Evolutionary conservation across 1,140 invertebrate species (phyloP), one percentile per base, ranked within the genome.

Genomic region (Adoxophyes honmai): DNA sequence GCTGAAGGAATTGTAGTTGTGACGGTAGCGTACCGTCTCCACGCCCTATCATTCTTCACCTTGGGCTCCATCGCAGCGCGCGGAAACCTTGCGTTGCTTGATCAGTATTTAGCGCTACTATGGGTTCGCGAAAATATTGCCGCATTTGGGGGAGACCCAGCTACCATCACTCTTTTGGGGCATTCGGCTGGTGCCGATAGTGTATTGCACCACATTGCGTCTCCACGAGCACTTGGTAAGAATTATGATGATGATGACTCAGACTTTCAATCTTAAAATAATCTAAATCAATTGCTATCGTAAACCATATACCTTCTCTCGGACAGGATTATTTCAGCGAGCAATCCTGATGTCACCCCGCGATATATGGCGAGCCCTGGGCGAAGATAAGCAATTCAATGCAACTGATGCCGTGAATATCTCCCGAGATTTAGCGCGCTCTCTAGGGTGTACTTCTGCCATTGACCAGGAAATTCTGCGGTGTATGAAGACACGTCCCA

Each of bases 121-220:
- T 96, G 95, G 95, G 84, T 95, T 1, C 83, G 91, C 51, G 89
- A 92, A 54, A 94, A 96, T 78, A 94, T 95, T 36, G 81, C 81
- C 11, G 83, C 90, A 11, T 96, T 96, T 70, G 94, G 94, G 1
- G 95, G 95, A 4, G 93, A 96, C 84, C 89, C 91, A 0, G 81
- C 90, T 9, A 85, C 90, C 33, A 88, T 96, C 0, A 96, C 95
- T 0, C 72, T 96, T 1, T 87, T 94, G 52, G 95, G 95, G 1
- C 92, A 95, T 78, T 91, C 91, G 0, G 90, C 92, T 4, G 93
- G 93, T 0, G 92, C 92, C 14, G 90, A 91, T n/a, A 91, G 90
- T 66, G 89, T 92, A 2, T 73, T 91, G 13, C 85, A 91, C 61
- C 92, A 93, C 68, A 84, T 93, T 64, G 72, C 91, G 5, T 93